Conservation (phyloP, 2,113 vertebrate species). For the Rhizomys pruinosus region DNA sequence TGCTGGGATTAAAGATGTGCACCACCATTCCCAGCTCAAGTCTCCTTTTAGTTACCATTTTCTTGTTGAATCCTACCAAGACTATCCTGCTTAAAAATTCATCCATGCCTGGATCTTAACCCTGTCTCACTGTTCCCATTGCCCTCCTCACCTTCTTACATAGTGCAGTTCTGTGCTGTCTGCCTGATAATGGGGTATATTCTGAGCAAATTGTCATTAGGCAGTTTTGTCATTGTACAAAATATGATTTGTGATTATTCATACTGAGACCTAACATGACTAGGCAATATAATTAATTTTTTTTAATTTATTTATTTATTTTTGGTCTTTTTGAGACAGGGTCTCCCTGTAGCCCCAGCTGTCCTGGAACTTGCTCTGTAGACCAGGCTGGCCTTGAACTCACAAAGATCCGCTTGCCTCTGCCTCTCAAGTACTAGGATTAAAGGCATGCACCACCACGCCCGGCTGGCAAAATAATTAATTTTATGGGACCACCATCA, state of each 20-base stretch:
- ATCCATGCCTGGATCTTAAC: not conserved
- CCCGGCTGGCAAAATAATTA: no score
- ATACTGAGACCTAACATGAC: not conserved
- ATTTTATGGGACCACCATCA: not conserved
- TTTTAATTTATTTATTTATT: no score
- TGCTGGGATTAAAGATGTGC: no score
- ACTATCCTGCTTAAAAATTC: constrained; percentile 9
- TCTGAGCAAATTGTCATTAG: not conserved
- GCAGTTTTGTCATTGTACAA: not conserved
- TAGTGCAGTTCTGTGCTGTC: not conserved
- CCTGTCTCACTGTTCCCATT: constrained; percentile 7
- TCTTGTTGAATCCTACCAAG: constrained; percentile 35
- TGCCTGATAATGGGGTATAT: not conserved
- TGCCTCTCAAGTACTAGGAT: no score
- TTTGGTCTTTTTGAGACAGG: no score
- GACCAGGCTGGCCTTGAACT: no score
- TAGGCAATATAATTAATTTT: not conserved
- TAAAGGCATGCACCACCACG: no score
- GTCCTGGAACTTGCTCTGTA: no score
- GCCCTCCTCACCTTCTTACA: constrained; percentile 27
- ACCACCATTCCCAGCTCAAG: no score
- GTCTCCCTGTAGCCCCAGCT: no score
- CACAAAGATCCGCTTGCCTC: no score
- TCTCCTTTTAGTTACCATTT: constrained; percentile 40
- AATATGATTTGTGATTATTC: not conserved